These are phyloP conservation scores for Mayetiola destructor DNA, from an alignment of 2,888 invertebrate genomes.

Conservation along the genomic window DNA sequence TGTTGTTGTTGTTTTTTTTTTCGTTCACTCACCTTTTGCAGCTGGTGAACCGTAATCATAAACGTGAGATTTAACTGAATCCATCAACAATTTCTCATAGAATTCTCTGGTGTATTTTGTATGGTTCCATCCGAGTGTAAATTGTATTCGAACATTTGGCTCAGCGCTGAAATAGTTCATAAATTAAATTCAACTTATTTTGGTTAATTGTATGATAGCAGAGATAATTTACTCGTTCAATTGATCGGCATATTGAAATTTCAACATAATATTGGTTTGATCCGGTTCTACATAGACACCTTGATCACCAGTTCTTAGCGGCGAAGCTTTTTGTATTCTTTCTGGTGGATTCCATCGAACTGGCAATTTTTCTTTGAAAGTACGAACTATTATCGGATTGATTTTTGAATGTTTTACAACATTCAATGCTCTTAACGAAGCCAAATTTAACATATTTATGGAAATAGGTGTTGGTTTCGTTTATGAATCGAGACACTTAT, in stretches of 20 bases:
- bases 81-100: background rate
- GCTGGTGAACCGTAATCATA: background rate
- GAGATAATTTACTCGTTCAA: constrained; percentile 43
- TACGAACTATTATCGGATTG: background rate
- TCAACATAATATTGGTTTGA: constrained; percentile 36
- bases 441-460: background rate
- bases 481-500: no score
- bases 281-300: constrained; percentile 42
- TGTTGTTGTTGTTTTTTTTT: constrained; percentile 35
- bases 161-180: background rate
- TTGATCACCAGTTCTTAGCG: constrained; percentile 58
- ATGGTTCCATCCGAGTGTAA: background rate
- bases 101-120: background rate
- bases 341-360: constrained; percentile 66
- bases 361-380: constrained; percentile 55
- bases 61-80: background rate
- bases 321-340: constrained; percentile 47
- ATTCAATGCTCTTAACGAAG: background rate
- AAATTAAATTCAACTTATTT: background rate
- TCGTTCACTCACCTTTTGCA: background rate
- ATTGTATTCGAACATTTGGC: constrained; percentile 5
- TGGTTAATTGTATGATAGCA: background rate
- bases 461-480: no score
- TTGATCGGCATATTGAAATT: constrained; percentile 49
- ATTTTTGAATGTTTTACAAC: background rate